Conservation (phyloP, 2,888 invertebrate species). For the Heliconius erato region DNA sequence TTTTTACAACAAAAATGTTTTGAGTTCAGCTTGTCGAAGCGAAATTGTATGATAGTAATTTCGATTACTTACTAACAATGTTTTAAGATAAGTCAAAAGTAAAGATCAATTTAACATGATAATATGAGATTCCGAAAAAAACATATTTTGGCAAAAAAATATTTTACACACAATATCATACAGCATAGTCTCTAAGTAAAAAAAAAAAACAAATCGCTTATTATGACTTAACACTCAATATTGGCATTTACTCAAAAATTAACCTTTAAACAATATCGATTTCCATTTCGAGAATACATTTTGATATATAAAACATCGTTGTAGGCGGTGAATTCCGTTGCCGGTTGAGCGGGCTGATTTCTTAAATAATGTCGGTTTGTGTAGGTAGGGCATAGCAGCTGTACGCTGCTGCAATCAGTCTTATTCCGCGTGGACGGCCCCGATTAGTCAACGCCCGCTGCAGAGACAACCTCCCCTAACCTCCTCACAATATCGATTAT, state of each 20-base stretch:
- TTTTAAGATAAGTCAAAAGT: background rate
- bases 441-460: conserved; percentile 85
- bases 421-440: conserved; percentile 85
- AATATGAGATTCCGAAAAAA: too few species aligned
- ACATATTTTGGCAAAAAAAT: background rate
- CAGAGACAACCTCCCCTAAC: conserved; percentile 81
- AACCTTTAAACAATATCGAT: conserved; percentile 31
- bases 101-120: background rate
- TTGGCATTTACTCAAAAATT: background rate
- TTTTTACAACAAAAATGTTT: too few species aligned
- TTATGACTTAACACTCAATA: background rate
- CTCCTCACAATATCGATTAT: conserved; percentile 79
- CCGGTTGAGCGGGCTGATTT: conserved; percentile 83
- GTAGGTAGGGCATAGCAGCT: conserved; percentile 83
- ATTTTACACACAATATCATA: background rate
- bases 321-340: conserved; percentile 81
- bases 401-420: conserved; percentile 82
- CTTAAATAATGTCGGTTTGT: conserved; percentile 84
- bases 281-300: conserved; percentile 29
- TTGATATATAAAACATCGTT: conserved; percentile 49
- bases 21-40: too few species aligned
- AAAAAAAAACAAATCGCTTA: background rate
- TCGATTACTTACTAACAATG: background rate
- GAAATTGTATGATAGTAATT: too few species aligned
- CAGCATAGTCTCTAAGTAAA: background rate